phyloP scores from a whole-genome alignment of 2,113 vertebrate genomes.

The Chelonoidis abingdonii region DNA sequence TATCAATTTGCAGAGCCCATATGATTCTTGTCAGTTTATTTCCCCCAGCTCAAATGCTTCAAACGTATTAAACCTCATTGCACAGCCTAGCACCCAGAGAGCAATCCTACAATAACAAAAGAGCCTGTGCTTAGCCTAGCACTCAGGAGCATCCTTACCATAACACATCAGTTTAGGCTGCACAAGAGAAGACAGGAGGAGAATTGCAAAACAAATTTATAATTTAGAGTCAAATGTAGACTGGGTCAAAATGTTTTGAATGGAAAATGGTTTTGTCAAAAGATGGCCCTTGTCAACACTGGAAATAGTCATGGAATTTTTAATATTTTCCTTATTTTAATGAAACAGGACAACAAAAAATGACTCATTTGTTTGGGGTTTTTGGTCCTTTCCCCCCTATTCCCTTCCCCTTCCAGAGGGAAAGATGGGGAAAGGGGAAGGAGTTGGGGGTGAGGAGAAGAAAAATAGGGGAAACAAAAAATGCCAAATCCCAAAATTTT shows the following conservation, averaged over 20 bases:
- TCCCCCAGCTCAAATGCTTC: constrained; percentile 53
- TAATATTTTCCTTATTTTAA: background rate
- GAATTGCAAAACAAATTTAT: background rate
- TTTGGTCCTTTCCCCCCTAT: background rate
- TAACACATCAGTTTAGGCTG: background rate
- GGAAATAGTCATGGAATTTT: background rate
- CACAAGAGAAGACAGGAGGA: background rate
- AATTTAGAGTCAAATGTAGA: background rate
- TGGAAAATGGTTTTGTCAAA: background rate
- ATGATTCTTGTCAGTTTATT: background rate
- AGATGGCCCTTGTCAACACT: background rate
- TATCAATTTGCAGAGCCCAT: background rate
- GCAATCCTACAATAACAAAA: constrained; percentile 47
- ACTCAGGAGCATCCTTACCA: background rate
- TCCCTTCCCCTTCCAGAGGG: background rate
- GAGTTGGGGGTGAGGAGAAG: background rate
- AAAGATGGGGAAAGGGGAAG: background rate
- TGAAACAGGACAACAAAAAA: background rate
- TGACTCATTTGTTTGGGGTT: background rate
- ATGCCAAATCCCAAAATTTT: background rate
- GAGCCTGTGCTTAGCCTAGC: constrained; percentile 31
- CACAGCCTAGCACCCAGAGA: constrained; percentile 35
- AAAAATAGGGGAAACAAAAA: background rate
- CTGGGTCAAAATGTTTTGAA: background rate
- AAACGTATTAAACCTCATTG: constrained; percentile 36